Conservation (phyloP, 1,140 invertebrate species). For the Leptopilina clavipes region DNA sequence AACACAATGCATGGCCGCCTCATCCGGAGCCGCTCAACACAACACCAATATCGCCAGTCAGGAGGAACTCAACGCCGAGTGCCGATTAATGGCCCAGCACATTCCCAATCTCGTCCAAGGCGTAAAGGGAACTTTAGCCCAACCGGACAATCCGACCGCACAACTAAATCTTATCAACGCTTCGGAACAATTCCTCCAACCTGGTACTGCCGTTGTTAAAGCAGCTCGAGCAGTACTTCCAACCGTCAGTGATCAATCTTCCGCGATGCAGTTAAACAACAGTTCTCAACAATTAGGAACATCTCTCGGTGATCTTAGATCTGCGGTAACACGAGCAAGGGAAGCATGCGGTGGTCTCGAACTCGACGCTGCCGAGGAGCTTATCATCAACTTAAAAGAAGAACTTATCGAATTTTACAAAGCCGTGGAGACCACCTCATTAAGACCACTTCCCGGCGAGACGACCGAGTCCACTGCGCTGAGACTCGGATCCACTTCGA, state of each 20-base stretch:
- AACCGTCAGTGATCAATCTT: slow-evolving; percentile 87
- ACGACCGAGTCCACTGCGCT: slow-evolving; percentile 85
- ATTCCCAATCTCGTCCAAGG: slow-evolving; percentile 89
- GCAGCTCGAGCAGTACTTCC: slow-evolving; percentile 89
- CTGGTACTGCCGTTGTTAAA: slow-evolving; percentile 82
- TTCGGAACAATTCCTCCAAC: slow-evolving; percentile 89
- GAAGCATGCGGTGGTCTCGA: slow-evolving; percentile 93
- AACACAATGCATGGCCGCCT: slow-evolving; percentile 91
- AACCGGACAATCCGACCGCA: slow-evolving; percentile 83
- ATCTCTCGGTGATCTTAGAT: slow-evolving; percentile 86
- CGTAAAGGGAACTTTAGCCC: slow-evolving; percentile 83
- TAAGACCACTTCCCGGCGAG: slow-evolving; percentile 91
- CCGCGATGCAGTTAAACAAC: slow-evolving; percentile 81
- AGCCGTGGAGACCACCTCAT: slow-evolving; percentile 81
- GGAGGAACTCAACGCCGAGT: slow-evolving; percentile 86
- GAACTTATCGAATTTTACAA: slow-evolving; percentile 88
- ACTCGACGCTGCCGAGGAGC: slow-evolving; percentile 87
- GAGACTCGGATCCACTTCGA: slow-evolving; percentile 82
- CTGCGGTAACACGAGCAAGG: slow-evolving; percentile 87
- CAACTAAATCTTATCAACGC: slow-evolving; percentile 91
- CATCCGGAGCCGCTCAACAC: slow-evolving; percentile 84
- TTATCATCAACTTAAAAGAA: slow-evolving; percentile 85
- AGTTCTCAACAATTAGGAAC: slow-evolving; percentile 85
- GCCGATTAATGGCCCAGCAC: slow-evolving; percentile 84
- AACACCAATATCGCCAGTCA: slow-evolving; percentile 82